Evolutionary conservation across 2,888 invertebrate genomes (phyloP).

Genomic region (Epicampocera succincta): DNA sequence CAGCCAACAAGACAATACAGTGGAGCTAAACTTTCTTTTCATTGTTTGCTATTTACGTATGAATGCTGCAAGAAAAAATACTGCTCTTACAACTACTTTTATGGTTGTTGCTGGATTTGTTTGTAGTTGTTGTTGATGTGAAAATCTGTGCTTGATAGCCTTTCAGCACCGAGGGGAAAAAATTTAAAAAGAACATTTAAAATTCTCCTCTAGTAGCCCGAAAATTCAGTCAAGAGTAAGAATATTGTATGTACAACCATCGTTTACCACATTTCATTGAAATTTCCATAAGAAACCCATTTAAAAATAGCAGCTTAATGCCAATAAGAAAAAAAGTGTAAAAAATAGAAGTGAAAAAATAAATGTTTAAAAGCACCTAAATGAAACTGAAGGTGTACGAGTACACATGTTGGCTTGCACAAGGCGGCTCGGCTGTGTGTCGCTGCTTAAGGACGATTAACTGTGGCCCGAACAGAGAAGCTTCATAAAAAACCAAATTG

Average conservation of each 20-base stretch:
- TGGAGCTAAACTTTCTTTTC: constrained; percentile 35
- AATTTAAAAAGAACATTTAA: constrained; percentile 45
- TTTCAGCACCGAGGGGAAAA: constrained; percentile 59
- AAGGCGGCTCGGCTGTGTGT: background rate
- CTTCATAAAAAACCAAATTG: constrained; percentile 42
- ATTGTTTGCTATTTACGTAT: constrained; percentile 21
- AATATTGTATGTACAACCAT: constrained; percentile 68
- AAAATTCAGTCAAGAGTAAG: constrained; percentile 59
- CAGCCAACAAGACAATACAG: constrained; percentile 26
- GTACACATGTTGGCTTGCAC: background rate
- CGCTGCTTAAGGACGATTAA: constrained; percentile 18
- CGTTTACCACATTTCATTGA: constrained; percentile 74
- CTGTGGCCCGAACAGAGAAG: constrained; percentile 14
- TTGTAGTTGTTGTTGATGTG: constrained; percentile 58
- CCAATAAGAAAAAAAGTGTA: constrained; percentile 1
- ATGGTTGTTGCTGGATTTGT: background rate
- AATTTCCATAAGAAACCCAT: constrained; percentile 78
- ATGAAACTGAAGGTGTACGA: constrained; percentile 49
- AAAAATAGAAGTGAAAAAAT: constrained; percentile 11
- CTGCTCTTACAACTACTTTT: constrained; percentile 11
- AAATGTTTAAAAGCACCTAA: constrained; percentile 58
- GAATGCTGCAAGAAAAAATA: constrained; percentile 17
- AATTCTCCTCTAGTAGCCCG: constrained; percentile 62
- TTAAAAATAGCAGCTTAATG: constrained; percentile 69
- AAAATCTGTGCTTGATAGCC: constrained; percentile 76